Evolutionary conservation across 2,113 vertebrate species (phyloP).

Genomic region (Mirounga angustirostris): DNA sequence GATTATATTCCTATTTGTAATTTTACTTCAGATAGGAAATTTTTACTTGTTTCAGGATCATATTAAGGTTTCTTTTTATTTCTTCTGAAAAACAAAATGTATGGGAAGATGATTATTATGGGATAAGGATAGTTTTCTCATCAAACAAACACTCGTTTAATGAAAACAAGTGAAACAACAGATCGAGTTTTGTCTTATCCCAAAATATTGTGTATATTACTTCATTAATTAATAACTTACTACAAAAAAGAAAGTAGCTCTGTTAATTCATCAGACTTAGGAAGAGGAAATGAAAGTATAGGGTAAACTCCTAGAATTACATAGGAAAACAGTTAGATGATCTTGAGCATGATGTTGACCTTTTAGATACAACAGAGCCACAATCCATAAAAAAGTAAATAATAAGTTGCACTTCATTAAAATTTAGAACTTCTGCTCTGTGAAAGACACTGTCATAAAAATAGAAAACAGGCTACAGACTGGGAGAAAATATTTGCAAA

Average conservation of each 20-base stretch:
- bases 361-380: neutral
- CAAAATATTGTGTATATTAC: neutral
- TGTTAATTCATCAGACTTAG: neutral
- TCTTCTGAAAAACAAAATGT: neutral
- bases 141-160: neutral
- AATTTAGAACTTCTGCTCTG: neutral
- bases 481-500: neutral
- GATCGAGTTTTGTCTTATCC: neutral
- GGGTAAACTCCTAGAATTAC: neutral
- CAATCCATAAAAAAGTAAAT: neutral
- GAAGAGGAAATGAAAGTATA: neutral
- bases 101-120: neutral
- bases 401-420: neutral
- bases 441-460: neutral
- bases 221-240: neutral
- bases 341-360: neutral
- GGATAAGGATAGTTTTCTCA: neutral
- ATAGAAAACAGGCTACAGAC: neutral
- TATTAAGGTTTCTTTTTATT: neutral
- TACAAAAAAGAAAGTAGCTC: neutral
- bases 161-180: neutral
- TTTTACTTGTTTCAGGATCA: neutral
- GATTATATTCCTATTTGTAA: conserved; percentile 48
- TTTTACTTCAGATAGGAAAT: neutral
- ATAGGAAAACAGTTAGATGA: neutral